phyloP scores from a whole-genome alignment of 2,797 vertebrate species.

The Sebastes nivosus region DNA sequence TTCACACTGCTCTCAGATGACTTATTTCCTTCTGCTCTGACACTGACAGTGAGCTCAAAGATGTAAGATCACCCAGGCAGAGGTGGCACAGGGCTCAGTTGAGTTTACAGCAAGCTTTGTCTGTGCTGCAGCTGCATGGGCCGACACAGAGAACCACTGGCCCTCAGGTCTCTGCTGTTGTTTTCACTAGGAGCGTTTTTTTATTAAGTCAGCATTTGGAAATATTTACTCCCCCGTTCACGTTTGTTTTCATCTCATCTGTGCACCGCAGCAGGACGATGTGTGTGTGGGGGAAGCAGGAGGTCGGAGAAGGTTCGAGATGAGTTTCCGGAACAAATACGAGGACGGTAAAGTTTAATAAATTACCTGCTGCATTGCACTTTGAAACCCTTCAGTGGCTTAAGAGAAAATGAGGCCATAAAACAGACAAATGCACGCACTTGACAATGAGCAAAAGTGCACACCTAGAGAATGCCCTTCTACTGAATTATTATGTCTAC shows the following conservation, averaged over 20 bases:
- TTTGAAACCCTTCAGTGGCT: slow-evolving; percentile 31
- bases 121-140: slow-evolving; percentile 65
- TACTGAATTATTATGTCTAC: not conserved
- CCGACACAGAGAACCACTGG: slow-evolving; percentile 40
- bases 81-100: slow-evolving; percentile 25
- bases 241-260: slow-evolving; percentile 75
- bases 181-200: slow-evolving; percentile 62
- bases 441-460: not conserved
- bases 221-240: slow-evolving; percentile 68
- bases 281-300: slow-evolving; percentile 21
- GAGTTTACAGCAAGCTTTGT: slow-evolving; percentile 44
- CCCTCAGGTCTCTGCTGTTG: slow-evolving; percentile 49
- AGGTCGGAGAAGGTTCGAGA: slow-evolving; percentile 34
- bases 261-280: slow-evolving; percentile 48
- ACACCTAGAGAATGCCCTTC: not conserved
- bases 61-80: slow-evolving; percentile 51
- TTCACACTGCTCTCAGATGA: slow-evolving; percentile 52
- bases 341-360: slow-evolving; percentile 30
- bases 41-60: slow-evolving; percentile 16
- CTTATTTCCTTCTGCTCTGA: slow-evolving; percentile 51
- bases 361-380: slow-evolving; percentile 45
- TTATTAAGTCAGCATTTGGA: slow-evolving; percentile 77
- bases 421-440: not conserved
- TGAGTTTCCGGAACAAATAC: slow-evolving; percentile 62
- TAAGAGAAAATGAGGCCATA: slow-evolving; percentile 10